Percentiles rank a stretch among this genome's conserved stretches.
Evolutionary conservation across 2,888 invertebrate genomes (phyloP).

Genomic region (Caenorhabditis sp.): DNA sequence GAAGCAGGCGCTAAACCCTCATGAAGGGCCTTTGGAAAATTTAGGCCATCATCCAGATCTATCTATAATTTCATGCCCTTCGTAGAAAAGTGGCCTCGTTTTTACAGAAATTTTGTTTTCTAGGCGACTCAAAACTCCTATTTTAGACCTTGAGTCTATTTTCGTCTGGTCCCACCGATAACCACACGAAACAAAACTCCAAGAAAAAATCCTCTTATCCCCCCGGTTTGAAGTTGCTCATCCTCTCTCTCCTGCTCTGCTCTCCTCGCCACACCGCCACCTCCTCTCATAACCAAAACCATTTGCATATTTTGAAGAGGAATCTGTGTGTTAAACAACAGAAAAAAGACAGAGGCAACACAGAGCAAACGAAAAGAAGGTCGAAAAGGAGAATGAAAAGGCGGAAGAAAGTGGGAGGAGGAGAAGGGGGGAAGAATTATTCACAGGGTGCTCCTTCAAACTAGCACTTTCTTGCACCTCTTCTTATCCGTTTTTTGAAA

Average conservation of each 20-base stretch:
- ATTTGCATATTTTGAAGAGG: conserved; percentile 33
- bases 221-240: conserved; percentile 2
- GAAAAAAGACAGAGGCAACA: neutral
- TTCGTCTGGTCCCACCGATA: conserved; percentile 22
- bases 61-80: too few species aligned
- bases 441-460: conserved; percentile 23
- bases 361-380: too few species aligned
- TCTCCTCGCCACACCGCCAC: too few species aligned
- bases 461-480: conserved; percentile 32
- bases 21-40: too few species aligned
- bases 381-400: conserved; percentile 7
- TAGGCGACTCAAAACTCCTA: too few species aligned
- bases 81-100: too few species aligned
- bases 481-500: conserved; percentile 17
- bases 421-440: conserved; percentile 14
- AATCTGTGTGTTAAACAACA: neutral
- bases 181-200: conserved; percentile 1
- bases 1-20: too few species aligned
- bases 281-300: conserved; percentile 33
- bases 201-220: conserved; percentile 24
- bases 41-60: too few species aligned
- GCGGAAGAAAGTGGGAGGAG: conserved; percentile 20
- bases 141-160: conserved; percentile 1
- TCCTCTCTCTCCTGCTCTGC: neutral
- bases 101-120: too few species aligned